Base-by-base conservation (phyloP, 2,113 vertebrate species). In the Sorex araneus region DNA sequence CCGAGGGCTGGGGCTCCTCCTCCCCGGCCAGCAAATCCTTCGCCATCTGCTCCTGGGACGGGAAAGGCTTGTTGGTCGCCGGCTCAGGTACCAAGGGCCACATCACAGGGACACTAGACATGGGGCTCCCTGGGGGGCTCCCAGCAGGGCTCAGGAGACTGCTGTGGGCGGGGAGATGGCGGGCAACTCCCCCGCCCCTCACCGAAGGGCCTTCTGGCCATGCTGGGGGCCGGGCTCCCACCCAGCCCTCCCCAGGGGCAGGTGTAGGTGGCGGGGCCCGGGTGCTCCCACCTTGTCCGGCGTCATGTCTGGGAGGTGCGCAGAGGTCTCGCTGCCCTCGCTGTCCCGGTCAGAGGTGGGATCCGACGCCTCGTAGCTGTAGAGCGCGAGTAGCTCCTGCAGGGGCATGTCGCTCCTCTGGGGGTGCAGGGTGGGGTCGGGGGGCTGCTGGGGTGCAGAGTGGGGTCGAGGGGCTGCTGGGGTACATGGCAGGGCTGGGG, bases 321-420 rank as follows among this genome's bases (percentile, higher is more conserved):
- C 97, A 7, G 98, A 45, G 2, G 97, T 94, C 57, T 98, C 98
- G 47, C 98, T 98, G 74, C 97, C 98, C 96, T 99, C 98, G 0
- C 98, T 98, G 97, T 98, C 98, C 93, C 97, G 98, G 89, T 99
- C 98, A 0, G 98, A 98, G 95, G 98, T 95, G 83, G 98, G 98
- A 6, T 98, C 98, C 8, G 99, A 98, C 6, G 98, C 97, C 94
- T 99, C 98, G 57, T 99, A 99, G 97, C 99, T 98, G 40, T 99
- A 99, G 85, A 99, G 98, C 13, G 99, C 99, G 30, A 99, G 97
- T 96, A 99, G 98, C 97, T 99, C 98, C 71, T 99, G 98, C 83
- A 99, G 98, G 36, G 99, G 98, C 98, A 99, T 98, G 97, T 99
- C 99, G 89, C 98, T 97, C 96, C 98, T 98, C 99, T 99, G 95